Evolutionary conservation across 53 echinoderm and acorn worm genomes (phyloP).

Genomic region (Paelopatides confundens): DNA sequence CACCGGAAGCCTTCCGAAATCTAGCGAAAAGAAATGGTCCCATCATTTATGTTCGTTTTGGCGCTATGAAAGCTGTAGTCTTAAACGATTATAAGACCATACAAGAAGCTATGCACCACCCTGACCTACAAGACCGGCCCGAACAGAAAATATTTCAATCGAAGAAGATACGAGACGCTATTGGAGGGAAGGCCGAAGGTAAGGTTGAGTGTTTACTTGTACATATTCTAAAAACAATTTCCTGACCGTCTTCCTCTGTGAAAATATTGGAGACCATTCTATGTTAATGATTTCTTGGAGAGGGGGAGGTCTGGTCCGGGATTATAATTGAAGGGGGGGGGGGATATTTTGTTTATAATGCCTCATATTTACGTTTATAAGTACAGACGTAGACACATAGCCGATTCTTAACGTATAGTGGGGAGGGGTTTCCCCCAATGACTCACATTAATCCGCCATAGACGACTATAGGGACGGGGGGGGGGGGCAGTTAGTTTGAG

Average conservation of each 20-base stretch:
- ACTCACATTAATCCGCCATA: too few species aligned
- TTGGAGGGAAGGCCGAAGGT: conserved; percentile 40
- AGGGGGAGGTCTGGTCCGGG: too few species aligned
- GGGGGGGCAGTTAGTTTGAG: too few species aligned
- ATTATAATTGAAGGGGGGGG: too few species aligned
- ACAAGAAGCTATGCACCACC: conserved; percentile 7
- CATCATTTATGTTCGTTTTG: conserved; percentile 19
- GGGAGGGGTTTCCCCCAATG: too few species aligned
- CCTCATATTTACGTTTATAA: too few species aligned
- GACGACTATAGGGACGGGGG: too few species aligned
- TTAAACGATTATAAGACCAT: conserved; percentile 1
- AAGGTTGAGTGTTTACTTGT: neutral
- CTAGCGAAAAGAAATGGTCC: neutral
- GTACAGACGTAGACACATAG: too few species aligned
- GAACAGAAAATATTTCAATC: neutral
- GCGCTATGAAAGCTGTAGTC: conserved; percentile 20
- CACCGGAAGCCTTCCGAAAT: conserved; percentile 15
- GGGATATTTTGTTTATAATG: too few species aligned
- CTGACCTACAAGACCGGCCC: conserved; percentile 29
- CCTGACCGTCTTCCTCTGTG: neutral
- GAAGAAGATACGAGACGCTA: neutral
- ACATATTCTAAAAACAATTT: neutral
- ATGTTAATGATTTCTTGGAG: too few species aligned
- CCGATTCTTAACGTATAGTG: too few species aligned
- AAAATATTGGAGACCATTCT: too few species aligned